Conservation (phyloP, 2,113 vertebrate genomes). For the Mesitornis unicolor region DNA sequence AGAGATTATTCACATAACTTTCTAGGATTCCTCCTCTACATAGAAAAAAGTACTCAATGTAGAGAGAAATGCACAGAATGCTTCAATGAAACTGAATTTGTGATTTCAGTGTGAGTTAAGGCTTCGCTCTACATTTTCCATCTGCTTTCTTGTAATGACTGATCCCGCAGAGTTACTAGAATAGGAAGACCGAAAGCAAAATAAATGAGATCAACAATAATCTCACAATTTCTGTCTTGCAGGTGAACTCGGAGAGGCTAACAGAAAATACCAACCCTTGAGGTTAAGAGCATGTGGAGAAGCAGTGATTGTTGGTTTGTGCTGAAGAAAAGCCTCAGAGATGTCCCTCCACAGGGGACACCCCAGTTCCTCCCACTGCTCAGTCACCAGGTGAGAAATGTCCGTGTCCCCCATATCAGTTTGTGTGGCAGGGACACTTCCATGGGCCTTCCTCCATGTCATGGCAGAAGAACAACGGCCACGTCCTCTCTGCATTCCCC, state of each 20-base stretch:
- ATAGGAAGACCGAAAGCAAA: background rate
- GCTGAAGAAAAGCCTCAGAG: background rate
- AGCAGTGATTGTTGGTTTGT: background rate
- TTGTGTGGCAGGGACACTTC: background rate
- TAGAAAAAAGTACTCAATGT: background rate
- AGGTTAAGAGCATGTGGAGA: background rate
- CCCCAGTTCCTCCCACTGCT: background rate
- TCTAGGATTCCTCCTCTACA: background rate
- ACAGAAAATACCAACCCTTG: background rate
- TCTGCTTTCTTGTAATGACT: background rate
- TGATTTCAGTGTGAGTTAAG: background rate
- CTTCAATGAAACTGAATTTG: background rate
- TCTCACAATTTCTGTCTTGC: background rate
- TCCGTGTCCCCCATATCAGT: rapidly evolving
- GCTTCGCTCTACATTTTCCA: background rate
- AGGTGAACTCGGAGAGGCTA: background rate
- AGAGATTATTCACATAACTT: background rate
- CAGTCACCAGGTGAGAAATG: background rate
- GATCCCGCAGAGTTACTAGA: background rate
- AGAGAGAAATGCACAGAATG: background rate
- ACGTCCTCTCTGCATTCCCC: background rate
- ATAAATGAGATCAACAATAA: background rate
- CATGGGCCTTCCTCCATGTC: background rate
- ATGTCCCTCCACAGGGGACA: background rate
- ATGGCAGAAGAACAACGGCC: no score